A percentile compares a stretch with the other conserved stretches of the same genome.
phyloP scores from a whole-genome alignment of 2,797 vertebrate genomes.

The Paedocypris micromegethes region DNA sequence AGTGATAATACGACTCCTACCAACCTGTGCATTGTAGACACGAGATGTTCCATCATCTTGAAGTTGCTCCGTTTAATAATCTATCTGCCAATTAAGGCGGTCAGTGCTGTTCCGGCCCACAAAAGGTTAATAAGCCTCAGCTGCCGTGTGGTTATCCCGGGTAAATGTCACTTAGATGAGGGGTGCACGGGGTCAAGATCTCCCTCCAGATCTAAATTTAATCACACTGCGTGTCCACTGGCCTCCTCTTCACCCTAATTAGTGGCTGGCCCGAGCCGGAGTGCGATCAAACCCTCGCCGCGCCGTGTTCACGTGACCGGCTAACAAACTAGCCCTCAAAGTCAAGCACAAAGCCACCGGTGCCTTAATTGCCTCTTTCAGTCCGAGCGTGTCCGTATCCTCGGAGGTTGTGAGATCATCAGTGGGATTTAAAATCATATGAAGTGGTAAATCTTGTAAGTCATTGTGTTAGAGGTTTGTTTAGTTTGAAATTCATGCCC shows the following conservation, averaged over 20 bases:
- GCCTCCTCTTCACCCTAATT: constrained; percentile 76
- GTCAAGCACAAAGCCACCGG: constrained; percentile 43
- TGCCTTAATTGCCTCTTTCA: constrained; percentile 34
- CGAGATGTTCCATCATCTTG: constrained; percentile 65
- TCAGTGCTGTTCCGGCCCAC: constrained; percentile 67
- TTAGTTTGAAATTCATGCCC: constrained; percentile 16
- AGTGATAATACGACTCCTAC: constrained; percentile 56
- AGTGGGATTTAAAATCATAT: constrained; percentile 9
- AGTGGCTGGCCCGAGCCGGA: constrained; percentile 68
- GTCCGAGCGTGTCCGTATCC: constrained; percentile 14
- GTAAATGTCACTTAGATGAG: constrained; percentile 81
- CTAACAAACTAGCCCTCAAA: constrained; percentile 49
- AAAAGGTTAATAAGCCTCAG: constrained; percentile 79
- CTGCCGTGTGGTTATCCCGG: constrained; percentile 72
- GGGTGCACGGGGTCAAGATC: constrained; percentile 74
- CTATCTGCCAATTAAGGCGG: constrained; percentile 74
- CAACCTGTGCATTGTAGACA: constrained; percentile 55
- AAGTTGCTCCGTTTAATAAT: constrained; percentile 75
- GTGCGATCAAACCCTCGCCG: constrained; percentile 43
- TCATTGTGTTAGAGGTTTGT: constrained; percentile 28
- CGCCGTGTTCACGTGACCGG: constrained; percentile 48
- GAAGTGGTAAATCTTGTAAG: constrained; percentile 13
- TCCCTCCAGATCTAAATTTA: constrained; percentile 80
- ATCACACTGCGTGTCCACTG: constrained; percentile 69
- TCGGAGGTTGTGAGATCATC: constrained; percentile 24